Base-by-base conservation (phyloP, 2,113 vertebrate species). In the Bathybates hornii region DNA sequence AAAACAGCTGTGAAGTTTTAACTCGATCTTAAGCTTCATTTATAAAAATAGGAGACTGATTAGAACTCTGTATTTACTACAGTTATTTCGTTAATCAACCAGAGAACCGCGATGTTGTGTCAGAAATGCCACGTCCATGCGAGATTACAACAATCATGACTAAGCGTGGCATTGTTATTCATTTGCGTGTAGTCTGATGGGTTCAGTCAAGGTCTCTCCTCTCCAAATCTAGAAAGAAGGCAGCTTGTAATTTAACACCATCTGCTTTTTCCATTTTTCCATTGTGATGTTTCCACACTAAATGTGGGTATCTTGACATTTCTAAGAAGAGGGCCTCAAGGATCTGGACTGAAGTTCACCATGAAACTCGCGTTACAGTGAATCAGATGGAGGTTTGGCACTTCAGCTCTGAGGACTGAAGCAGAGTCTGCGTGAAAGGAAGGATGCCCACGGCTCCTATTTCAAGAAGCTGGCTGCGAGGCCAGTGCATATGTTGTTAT, bases 401-500 rank as follows among this genome's bases (percentile, higher is more conserved):
- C 71, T 36, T 81, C 36, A 36, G 4, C 84, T 81, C 16, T 36
- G 17, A 81, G 50, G 82, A 76, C 73, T 71, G 83, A 54, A 71
- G 38, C 43, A 27, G 73, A 84, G 91, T 81, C 34, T 83, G 50
- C n/a, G 19, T 79, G 80, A 80, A 73, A 81, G 87, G 73, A 91
- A 87, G 45, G 82, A 80, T 90, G 59, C 88, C 84, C 38, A 3
- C 68, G 66, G 87, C 84, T 90, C 78, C 73, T 86, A 73, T 93
- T 91, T 93, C 87, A 92, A 85, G 82, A 57, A 83, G 57, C 59
- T 86, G 79, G 85, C 90, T 91, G 81, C 50, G 54, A 78, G 89
- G 59, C 81, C 86, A 87, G 82, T 84, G 89, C 92, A 89, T 90
- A 91, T 93, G 90, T 90, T 93, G 90, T 93, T 94, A 90, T 93